These are phyloP conservation scores for Phylloscopus trochiloides DNA, from an alignment of 2,113 vertebrate genomes.

Conservation along the genomic window DNA sequence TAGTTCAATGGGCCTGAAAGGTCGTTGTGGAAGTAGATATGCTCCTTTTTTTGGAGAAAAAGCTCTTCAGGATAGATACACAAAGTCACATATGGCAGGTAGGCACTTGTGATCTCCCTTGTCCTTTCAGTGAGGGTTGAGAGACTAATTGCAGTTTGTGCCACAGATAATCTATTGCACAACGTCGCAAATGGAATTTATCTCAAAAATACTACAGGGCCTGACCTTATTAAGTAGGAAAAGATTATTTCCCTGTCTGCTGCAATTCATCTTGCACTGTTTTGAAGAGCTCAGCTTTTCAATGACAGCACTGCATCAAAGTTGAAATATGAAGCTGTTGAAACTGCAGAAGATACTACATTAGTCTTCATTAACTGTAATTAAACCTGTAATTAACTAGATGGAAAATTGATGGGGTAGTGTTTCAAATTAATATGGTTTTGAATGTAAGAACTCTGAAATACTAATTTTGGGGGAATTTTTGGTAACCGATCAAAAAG, in stretches of 20 bases:
- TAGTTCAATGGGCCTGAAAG: background rate
- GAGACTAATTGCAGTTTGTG: slow-evolving; percentile 1
- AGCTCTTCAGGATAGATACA: background rate
- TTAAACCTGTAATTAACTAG: slow-evolving; percentile 16
- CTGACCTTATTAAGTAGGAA: slow-evolving; percentile 2
- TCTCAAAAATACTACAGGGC: background rate
- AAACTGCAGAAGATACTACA: background rate
- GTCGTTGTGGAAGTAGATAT: background rate
- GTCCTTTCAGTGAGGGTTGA: background rate
- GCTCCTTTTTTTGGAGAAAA: background rate
- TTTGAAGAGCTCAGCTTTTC: slow-evolving; percentile 4
- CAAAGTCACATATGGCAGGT: background rate
- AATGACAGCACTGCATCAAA: background rate
- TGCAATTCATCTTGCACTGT: background rate
- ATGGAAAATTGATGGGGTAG: background rate
- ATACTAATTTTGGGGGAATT: background rate
- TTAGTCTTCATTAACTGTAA: background rate
- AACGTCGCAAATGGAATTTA: background rate
- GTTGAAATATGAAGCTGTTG: background rate
- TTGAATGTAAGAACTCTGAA: background rate
- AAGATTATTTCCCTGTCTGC: background rate
- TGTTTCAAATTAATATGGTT: background rate
- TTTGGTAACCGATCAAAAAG: background rate
- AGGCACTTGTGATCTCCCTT: background rate
- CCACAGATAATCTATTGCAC: background rate